Base-by-base conservation (phyloP, 2,797 vertebrate genomes). In the Allenopithecus nigroviridis region DNA sequence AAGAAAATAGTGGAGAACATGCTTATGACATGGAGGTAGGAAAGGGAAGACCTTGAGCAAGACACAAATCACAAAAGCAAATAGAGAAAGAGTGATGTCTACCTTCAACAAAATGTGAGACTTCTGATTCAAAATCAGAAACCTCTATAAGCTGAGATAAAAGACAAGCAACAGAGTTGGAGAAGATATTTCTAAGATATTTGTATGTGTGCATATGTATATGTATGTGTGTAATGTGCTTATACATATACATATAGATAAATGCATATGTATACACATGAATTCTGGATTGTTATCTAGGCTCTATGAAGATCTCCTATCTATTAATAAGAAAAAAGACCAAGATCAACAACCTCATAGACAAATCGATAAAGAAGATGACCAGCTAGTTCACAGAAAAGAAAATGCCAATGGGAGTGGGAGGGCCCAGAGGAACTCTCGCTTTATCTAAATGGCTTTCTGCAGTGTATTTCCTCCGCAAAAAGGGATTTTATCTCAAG, bases 91-190 rank as follows among this genome's bases (percentile, higher is more conserved):
- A 55, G 24, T 53, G n/a, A 57, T 48, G 24, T 75, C 80, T 88
- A 61, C 59, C 68, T 59, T 53, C 43, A n/a, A 36, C 24, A 16
- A 59, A 85, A 41, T 0, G 33, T 8, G 30, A 46, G 68, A 55
- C 50, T 80, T 89, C 87, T 81, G 81, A 92, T 22, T 95, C 26
- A 33, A 81, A 94, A 46, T 72, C 59, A 79, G 64, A 89, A 84
- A 72, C 28, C 79, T 21, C 30, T 28, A n/a, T 26, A 57, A 68
- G 28, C 80, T 48, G 59, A 96, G 33, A 70, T 48, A 12, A 91
- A 55, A 80, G 81, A 41, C 10, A 79, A 39, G 22, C 16, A 4
- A 28, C 8, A 1, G 61, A 36, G 26, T 9, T 8, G 59, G 30
- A 95, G 87, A 83, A 59, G 72, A 8, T 22, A 53, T 53, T 22